Percentiles rank a stretch among this genome's conserved stretches.
phyloP scores from a whole-genome alignment of 1,140 invertebrate genomes.

The Penaeus japonicus region DNA sequence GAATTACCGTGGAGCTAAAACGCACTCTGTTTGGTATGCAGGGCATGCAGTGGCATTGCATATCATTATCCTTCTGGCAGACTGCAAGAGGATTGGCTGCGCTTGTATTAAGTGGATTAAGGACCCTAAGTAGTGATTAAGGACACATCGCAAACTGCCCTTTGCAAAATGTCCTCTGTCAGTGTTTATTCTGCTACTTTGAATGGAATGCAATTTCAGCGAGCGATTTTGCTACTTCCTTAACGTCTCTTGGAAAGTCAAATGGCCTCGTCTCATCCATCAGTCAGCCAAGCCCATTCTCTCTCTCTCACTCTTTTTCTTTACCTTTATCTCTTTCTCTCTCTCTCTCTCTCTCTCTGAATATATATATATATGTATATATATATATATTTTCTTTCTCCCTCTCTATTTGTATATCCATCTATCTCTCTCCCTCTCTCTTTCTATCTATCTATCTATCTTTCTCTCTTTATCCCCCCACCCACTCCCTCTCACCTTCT shows the following conservation, averaged over 20 bases:
- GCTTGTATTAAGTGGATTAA: not conserved
- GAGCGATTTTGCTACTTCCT: no score
- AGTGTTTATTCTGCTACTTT: no score
- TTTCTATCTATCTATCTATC: no score
- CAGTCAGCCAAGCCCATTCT: not conserved
- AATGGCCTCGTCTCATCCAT: not conserved
- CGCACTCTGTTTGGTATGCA: not conserved
- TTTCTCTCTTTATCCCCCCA: no score
- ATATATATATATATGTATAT: no score
- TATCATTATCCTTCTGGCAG: no score
- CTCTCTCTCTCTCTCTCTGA: not conserved
- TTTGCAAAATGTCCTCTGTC: not conserved
- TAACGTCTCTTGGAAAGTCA: not conserved
- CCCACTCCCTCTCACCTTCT: no score
- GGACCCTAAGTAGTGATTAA: not conserved
- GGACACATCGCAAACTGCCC: not conserved
- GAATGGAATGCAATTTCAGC: no score
- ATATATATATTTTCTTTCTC: no score
- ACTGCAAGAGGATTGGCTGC: no score
- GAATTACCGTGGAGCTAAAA: not conserved
- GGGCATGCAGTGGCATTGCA: not conserved
- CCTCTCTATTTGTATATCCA: no score
- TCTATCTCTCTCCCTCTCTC: no score
- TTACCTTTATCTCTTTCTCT: not conserved
- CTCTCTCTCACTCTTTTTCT: not conserved